phyloP scores from a whole-genome alignment of 2,113 vertebrate species.

The Felis catus region DNA sequence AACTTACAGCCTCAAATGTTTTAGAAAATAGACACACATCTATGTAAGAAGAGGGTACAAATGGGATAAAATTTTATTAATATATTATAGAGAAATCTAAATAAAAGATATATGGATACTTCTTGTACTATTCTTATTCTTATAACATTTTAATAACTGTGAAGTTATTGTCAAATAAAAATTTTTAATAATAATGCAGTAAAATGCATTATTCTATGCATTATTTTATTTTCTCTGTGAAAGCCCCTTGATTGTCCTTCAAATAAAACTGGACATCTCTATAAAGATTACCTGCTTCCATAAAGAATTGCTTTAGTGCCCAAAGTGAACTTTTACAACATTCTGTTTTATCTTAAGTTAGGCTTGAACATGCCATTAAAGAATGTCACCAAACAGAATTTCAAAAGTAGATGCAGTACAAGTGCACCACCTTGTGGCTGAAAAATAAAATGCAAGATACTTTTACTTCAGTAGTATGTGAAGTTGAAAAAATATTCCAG shows the following conservation, averaged over 20 bases:
- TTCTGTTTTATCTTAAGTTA: not conserved
- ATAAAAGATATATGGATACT: not conserved
- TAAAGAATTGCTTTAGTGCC: constrained; percentile 15
- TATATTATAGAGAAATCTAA: not conserved
- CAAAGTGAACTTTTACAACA: not conserved
- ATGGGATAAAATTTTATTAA: not conserved
- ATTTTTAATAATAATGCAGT: not conserved
- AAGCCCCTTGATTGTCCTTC: not conserved
- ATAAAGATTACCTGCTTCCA: constrained; percentile 48
- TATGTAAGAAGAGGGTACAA: not conserved
- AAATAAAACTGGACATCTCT: not conserved
- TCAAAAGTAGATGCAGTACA: not conserved
- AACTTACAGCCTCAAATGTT: constrained; percentile 35
- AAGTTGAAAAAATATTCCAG: not conserved
- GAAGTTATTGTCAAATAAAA: constrained; percentile 58
- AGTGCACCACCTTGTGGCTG: constrained; percentile 81
- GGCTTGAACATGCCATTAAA: not conserved
- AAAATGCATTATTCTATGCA: constrained; percentile 22
- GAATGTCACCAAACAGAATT: not conserved
- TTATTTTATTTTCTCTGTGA: constrained; percentile 21
- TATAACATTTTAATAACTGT: constrained; percentile 25
- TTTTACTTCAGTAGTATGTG: not conserved
- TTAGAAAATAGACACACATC: not conserved
- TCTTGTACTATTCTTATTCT: not conserved
- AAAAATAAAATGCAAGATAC: not conserved